Conservation (phyloP, 2,113 vertebrate species). For the mouse (Mus musculus) region DNA sequence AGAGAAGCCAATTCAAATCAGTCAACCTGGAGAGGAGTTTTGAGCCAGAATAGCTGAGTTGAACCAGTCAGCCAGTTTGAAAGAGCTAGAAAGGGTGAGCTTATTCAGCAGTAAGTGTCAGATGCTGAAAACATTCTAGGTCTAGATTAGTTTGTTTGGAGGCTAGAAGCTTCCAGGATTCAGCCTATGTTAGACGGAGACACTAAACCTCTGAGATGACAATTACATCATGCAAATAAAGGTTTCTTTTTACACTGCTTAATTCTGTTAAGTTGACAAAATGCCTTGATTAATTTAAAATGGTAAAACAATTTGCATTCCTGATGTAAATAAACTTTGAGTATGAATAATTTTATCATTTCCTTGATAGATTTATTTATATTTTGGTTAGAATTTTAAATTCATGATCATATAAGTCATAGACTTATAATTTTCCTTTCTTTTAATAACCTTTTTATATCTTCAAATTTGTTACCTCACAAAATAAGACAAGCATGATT, state of each 20-base stretch:
- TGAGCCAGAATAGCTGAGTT: too few species aligned
- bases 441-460: not conserved
- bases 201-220: too few species aligned
- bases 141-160: too few species aligned
- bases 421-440: not conserved
- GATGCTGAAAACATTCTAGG: too few species aligned
- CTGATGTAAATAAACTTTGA: not conserved
- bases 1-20: too few species aligned
- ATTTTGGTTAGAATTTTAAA: not conserved
- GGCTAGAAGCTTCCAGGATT: too few species aligned
- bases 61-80: too few species aligned
- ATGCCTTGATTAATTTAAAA: not conserved
- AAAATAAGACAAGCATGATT: not conserved
- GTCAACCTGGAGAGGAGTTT: too few species aligned
- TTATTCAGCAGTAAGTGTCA: too few species aligned
- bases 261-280: not conserved
- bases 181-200: too few species aligned
- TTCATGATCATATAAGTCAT: not conserved
- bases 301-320: not conserved
- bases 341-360: not conserved
- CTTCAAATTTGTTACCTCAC: not conserved
- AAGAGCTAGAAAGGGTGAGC: too few species aligned
- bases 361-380: conserved; percentile 12
- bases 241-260: not conserved
- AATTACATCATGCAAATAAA: too few species aligned